Evolutionary conservation across 2,888 invertebrate genomes (phyloP), one percentile per base, ranked within the genome.

Genomic region (Cistogaster globosa): DNA sequence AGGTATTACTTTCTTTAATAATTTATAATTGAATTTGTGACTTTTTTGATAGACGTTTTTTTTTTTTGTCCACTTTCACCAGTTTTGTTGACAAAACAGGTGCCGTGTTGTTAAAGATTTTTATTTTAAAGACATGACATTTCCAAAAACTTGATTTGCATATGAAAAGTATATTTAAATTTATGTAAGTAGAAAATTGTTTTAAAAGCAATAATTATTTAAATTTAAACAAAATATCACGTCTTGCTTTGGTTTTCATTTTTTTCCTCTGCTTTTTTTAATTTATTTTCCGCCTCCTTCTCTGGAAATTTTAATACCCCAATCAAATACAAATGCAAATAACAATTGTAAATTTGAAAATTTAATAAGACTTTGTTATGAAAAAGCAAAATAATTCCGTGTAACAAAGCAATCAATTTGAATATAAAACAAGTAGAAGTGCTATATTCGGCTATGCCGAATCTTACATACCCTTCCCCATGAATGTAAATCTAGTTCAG

Each of bases 221-320:
- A 58, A 57, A 67, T 67, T 18, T 53, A 58, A 72, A 67, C 58
- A 80, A 72, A 79, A 72, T 48, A 72, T 58, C 72, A 80, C 79
- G 65, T 80, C 58, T 58, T 79, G 68, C 20, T 55, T 55, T 55
- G 55, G 12, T 38, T 20, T 45, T 7, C n/a, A 42, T 8, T 38
- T 55, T 42, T 9, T 69, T 65, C 26, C 57, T 62, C 51, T 60
- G 14, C 38, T 57, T 32, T 32, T 32, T 4, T 32, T 32, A 32
- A 4, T 32, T 32, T 5, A 32, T 32, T 6, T 22, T 9, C 12
- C 20, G 48, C 22, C 5, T 11, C 9, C 5, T 36, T 38, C 14
- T 26, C 18, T 9, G 9, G 32, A 65, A 58, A 58, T 72, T 38
- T 42, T 58, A 65, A 72, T 72, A 72, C 16, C 48, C 38, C 38